phyloP scores from a whole-genome alignment of 2,888 invertebrate species.

The Melanotus villosus region DNA sequence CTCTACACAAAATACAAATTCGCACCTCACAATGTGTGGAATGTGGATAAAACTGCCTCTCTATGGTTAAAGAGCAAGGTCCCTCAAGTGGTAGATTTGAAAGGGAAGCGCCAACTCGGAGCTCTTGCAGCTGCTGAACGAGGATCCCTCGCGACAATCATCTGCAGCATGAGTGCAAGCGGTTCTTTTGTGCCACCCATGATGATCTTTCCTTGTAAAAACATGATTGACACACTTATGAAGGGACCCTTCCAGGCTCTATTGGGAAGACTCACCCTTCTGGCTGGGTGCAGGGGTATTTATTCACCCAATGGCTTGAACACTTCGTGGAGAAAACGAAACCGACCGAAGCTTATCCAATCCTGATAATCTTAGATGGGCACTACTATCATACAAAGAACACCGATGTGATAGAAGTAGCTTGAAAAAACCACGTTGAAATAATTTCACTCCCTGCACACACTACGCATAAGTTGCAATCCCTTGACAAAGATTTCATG shows the following conservation, averaged over 20 bases:
- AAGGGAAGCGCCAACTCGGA: conserved; percentile 6
- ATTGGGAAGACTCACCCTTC: not conserved
- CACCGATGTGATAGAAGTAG: conserved; percentile 58
- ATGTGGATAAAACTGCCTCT: not conserved
- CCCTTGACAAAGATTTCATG: conserved; percentile 61
- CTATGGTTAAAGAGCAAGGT: not conserved
- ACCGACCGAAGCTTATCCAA: conserved; percentile 46
- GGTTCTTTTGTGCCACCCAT: not conserved
- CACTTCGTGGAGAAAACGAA: conserved; percentile 33
- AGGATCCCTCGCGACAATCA: no score
- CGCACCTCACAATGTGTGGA: not conserved
- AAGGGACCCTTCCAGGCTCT: not conserved
- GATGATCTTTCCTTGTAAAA: conserved; percentile 6
- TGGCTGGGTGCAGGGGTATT: not conserved
- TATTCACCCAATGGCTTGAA: not conserved
- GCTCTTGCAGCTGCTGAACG: not conserved
- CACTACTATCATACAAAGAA: conserved; percentile 55
- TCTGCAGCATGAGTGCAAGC: not conserved
- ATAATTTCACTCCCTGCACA: conserved; percentile 59
- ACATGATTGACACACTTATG: not conserved
- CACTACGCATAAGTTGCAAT: conserved; percentile 48
- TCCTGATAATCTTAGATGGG: conserved; percentile 45
- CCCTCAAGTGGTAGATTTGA: not conserved
- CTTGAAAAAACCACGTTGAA: conserved; percentile 58
- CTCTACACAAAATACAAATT: no score